Base-by-base conservation (phyloP, 30 jellyfish, hydroid and myxozoan species). In the Mastigias papua region DNA sequence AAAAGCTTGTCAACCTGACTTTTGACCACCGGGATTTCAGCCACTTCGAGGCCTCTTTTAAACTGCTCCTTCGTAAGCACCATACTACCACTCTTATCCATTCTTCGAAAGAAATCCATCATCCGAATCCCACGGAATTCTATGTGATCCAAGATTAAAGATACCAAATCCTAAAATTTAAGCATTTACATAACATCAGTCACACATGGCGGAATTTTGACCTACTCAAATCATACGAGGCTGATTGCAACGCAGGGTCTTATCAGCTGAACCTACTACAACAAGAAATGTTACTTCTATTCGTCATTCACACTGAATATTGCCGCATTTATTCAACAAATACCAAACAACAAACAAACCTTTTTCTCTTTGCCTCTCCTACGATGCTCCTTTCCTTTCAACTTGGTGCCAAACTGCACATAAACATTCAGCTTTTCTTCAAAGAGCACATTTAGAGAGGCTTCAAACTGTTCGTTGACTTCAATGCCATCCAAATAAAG, bases 111-210 rank as follows among this genome's bases (percentile, higher is more conserved):
- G 86, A 89, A 80, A 37, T 89, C 97, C 89, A 74, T 61, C 82
- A 89, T 76, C 13, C 97, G 90, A 23, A 89, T 74, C 51, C 97
- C 97, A 21, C 97, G 97, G 48, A 67, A 73, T 73, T 78, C 97
- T 48, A 89, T 80, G 78, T 63, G 71, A 63, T 89, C 97, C 75
- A 89, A 80, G 27, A 89, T 70, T 29, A 85, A 28, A 50, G 97
- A 69, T 21, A 89, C 73, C 89, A 89, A 70, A 60, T 89, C 97
- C 97, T 89, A 51, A n/a, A 66, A 34, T 10, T 49, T n/a, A 73
- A 72, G 2, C 7, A 51, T 5, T 5, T 51, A 16, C 60, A 46
- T 46, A 46, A 46, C 16, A 8, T 6, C 16, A 46, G 8, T 6
- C 60, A 46, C 16, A 46, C 60, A 46, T 46, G 13, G 60, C 60